Percentiles rank a stretch among this genome's conserved stretches.
Evolutionary conservation across 2,888 invertebrate genomes (phyloP).

Genomic region (Hydroisotoma schaefferi): DNA sequence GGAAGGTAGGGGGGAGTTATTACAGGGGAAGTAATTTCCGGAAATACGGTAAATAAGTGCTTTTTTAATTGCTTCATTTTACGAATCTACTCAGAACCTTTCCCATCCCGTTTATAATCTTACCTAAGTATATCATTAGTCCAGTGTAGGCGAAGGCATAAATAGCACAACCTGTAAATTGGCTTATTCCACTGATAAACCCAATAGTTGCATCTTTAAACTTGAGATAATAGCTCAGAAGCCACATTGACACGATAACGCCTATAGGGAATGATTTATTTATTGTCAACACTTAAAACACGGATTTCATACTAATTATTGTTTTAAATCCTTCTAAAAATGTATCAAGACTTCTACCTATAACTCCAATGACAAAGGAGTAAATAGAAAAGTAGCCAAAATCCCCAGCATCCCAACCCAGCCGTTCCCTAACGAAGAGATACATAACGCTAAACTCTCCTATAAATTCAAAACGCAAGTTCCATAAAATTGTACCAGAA

Average conservation of each 20-base stretch:
- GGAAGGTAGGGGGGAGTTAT: too few species aligned
- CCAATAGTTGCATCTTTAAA: constrained; percentile 81
- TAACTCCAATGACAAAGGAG: too few species aligned
- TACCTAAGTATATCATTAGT: constrained; percentile 77
- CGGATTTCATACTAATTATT: not conserved
- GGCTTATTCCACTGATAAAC: constrained; percentile 77
- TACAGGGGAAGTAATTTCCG: too few species aligned
- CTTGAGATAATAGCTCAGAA: constrained; percentile 75
- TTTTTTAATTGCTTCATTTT: too few species aligned
- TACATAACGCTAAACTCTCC: constrained; percentile 43
- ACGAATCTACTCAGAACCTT: too few species aligned
- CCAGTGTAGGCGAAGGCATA: constrained; percentile 76
- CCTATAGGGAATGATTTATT: too few species aligned
- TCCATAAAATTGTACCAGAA: not conserved
- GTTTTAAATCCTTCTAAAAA: not conserved
- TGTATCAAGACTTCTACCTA: constrained; percentile 20
- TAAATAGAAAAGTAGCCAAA: constrained; percentile 39
- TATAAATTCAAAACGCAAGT: constrained; percentile 6
- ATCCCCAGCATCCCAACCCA: constrained; percentile 33
- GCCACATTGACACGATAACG: constrained; percentile 66
- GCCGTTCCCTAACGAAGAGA: constrained; percentile 31
- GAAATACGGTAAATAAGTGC: too few species aligned
- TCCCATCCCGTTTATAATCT: constrained; percentile 41
- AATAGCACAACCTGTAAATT: constrained; percentile 76
- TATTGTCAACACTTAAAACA: too few species aligned